Conservation (phyloP, 2,113 vertebrate species). For the Notarius quadriscutis region DNA sequence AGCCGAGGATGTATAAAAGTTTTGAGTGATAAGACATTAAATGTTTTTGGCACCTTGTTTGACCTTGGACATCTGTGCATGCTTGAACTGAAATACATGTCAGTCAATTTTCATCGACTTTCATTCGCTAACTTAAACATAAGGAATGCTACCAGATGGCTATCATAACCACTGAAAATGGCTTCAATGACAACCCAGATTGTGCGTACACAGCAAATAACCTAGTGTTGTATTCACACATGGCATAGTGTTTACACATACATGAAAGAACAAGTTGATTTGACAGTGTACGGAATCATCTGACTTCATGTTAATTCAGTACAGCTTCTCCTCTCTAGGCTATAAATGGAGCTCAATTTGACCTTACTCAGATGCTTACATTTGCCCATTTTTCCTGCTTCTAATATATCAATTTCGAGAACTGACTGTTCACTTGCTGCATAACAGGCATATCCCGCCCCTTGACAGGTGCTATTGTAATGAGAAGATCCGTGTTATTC, state of each 20-base stretch:
- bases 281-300: neutral
- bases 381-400: too few species aligned
- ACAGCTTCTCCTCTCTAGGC: neutral
- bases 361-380: too few species aligned
- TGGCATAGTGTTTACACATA: neutral
- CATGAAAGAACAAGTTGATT: neutral
- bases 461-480: too few species aligned
- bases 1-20: neutral
- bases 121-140: conserved; percentile 9
- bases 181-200: too few species aligned
- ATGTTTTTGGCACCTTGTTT: neutral
- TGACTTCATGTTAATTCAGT: neutral
- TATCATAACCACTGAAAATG: neutral
- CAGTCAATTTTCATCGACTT: neutral
- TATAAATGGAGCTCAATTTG: neutral
- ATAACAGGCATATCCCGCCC: too few species aligned
- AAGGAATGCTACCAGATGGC: neutral
- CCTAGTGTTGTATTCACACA: neutral
- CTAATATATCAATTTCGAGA: too few species aligned
- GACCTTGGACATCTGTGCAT: conserved; percentile 22
- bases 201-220: neutral
- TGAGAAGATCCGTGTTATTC: too few species aligned
- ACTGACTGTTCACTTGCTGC: too few species aligned
- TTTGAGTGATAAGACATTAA: neutral
- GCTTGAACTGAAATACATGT: neutral